A percentile compares a stretch with the other conserved stretches of the same genome.
These are phyloP conservation scores for Rallus crepitans DNA, from an alignment of 2,797 vertebrate species.

Conservation along the genomic window DNA sequence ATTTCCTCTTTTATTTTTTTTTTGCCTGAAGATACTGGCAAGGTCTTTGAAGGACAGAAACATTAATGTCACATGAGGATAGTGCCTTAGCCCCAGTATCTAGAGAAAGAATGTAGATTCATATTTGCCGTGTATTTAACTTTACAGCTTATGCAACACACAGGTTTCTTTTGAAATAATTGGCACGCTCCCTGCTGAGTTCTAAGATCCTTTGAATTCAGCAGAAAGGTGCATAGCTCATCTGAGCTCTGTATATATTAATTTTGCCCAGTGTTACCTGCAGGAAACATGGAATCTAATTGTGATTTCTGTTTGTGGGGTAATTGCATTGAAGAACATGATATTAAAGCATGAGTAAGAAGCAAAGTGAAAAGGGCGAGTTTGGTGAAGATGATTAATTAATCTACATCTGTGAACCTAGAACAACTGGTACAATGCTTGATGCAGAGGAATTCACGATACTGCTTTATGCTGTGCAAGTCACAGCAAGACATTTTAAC, in stretches of 20 bases:
- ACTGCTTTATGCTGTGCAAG: background rate
- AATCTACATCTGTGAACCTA: background rate
- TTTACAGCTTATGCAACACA: background rate
- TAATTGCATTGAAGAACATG: background rate
- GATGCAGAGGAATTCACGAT: background rate
- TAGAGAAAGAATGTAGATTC: background rate
- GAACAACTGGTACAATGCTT: background rate
- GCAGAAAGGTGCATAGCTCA: background rate
- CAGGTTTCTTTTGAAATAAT: slow-evolving; percentile 25
- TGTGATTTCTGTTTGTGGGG: background rate
- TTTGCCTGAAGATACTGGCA: background rate
- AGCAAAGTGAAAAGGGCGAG: background rate
- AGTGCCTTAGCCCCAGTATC: background rate
- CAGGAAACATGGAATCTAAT: background rate
- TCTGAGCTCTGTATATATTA: background rate
- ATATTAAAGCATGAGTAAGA: background rate
- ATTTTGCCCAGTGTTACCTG: background rate
- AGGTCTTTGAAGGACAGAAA: slow-evolving; percentile 5
- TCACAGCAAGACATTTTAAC: background rate
- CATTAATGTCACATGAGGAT: background rate
- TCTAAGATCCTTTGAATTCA: slow-evolving; percentile 43
- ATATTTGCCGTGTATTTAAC: background rate
- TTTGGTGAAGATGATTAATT: background rate
- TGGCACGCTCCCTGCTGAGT: background rate
- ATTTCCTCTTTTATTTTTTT: background rate